Base-by-base conservation (phyloP, 2,888 invertebrate genomes). In the Euphydryas editha region DNA sequence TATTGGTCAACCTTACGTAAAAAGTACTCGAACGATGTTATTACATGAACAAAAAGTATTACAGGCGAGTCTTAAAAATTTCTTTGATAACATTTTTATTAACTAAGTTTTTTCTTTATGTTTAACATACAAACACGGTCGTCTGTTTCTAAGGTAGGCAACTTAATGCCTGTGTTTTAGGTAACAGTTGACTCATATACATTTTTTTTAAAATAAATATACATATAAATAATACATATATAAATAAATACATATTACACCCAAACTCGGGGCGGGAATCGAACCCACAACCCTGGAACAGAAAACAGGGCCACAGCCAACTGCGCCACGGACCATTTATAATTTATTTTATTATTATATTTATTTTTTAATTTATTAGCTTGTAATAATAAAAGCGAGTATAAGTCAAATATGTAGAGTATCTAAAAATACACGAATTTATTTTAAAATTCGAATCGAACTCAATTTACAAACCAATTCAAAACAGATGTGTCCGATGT, bases 401-500 rank as follows among this genome's bases (percentile, higher is more conserved):
- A 2, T 47, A 47, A 46, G 7, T 0, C 46, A 21, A 21, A 21
- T 51, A 8, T 30, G 30, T 30, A 51, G 24, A 15, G 8, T 15
- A 15, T 15, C 15, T 51, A 24, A 51, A 21, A 51, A 51, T n/a
- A 49, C 4, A 6, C 15, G 15, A 51, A n/a, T 15, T 49, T 49
- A 24, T n/a, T 36, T 44, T 24, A 18, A 51, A 59, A 64, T 59
- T 21, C 8, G 42, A 21, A 58, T 59, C 51, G 44, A 20, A n/a
- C 21, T 47, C 21, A 66, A 66, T 66, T 66, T 64, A 64, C 66
- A 64, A 62, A 47, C 42, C 65, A 63, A 65, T 68, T 56, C 67
- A 68, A 66, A 63, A 59, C 66, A 62, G 60, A 68, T 65, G 64
- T 65, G 65, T 68, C 65, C 64, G 59, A 55, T 69, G 57, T 47